Percentiles rank a stretch among this genome's conserved stretches.
phyloP scores from a whole-genome alignment of 2,113 vertebrate genomes.

The Vicugna pacos region DNA sequence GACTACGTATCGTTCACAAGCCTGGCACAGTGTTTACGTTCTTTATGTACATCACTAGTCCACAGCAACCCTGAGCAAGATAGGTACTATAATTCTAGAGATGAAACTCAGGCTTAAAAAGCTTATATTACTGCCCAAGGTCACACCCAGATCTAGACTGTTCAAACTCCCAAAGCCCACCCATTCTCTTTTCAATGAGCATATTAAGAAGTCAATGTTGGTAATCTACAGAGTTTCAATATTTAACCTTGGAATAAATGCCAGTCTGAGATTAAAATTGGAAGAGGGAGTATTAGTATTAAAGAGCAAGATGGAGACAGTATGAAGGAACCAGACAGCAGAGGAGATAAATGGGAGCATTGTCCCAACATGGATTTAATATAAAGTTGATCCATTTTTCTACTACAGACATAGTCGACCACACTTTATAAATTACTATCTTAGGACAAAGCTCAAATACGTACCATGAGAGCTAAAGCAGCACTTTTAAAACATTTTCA shows the following conservation, averaged over 20 bases:
- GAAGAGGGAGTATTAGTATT: background rate
- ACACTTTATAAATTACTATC: background rate
- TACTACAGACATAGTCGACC: background rate
- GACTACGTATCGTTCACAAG: background rate
- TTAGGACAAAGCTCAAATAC: background rate
- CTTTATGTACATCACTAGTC: background rate
- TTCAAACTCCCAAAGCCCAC: background rate
- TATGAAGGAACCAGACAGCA: background rate
- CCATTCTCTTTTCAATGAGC: background rate
- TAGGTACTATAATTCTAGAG: background rate
- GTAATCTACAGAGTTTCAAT: background rate
- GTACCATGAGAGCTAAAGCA: background rate
- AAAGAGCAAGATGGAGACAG: background rate
- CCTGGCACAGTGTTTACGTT: background rate
- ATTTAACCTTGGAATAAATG: background rate
- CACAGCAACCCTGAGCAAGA: background rate
- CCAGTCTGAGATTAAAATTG: background rate
- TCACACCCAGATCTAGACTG: background rate
- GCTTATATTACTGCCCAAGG: background rate
- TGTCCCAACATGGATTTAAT: background rate
- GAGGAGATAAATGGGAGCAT: background rate
- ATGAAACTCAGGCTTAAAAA: constrained; percentile 28
- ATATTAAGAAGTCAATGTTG: background rate
- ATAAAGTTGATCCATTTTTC: constrained; percentile 7
- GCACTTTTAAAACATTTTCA: background rate